Conservation (phyloP, 1,140 invertebrate genomes). For the Telenomus remus region DNA sequence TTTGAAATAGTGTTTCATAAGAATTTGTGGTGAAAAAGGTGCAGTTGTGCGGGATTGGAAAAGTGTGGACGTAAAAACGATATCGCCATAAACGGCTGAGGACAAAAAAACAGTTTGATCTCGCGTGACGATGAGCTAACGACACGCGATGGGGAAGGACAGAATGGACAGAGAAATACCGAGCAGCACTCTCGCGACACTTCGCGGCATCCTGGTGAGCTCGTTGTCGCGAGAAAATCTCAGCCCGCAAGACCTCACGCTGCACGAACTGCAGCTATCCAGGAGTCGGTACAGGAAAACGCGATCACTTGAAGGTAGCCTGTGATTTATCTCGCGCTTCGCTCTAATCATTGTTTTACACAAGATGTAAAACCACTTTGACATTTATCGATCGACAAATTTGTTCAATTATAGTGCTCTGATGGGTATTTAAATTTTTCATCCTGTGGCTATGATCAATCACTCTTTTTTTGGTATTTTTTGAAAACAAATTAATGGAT, state of each 20-base stretch:
- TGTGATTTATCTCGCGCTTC: too few relatives aligned
- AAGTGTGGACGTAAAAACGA: slow-evolving; percentile 11
- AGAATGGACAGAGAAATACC: slow-evolving; percentile 75
- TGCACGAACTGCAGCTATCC: slow-evolving; percentile 62
- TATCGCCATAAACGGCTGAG: not conserved
- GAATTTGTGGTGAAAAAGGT: too few relatives aligned
- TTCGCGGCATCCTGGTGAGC: slow-evolving; percentile 78
- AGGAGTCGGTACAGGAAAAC: slow-evolving; percentile 68
- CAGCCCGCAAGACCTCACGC: slow-evolving; percentile 71
- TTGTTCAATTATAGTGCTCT: slow-evolving; percentile 1
- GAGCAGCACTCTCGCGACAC: slow-evolving; percentile 76
- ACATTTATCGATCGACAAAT: not conserved
- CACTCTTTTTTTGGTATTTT: too few relatives aligned
- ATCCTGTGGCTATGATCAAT: slow-evolving; percentile 6
- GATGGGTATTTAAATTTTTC: too few relatives aligned
- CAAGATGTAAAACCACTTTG: too few relatives aligned
- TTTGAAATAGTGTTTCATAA: too few relatives aligned
- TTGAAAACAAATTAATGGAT: too few relatives aligned
- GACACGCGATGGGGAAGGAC: slow-evolving; percentile 66
- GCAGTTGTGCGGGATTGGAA: slow-evolving; percentile 11
- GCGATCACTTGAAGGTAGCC: slow-evolving; percentile 63
- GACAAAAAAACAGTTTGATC: slow-evolving; percentile 21
- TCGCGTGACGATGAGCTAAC: slow-evolving; percentile 22
- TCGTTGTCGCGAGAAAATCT: slow-evolving; percentile 79
- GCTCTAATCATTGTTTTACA: not conserved